A percentile compares a stretch with the other conserved stretches of the same genome.
These are phyloP conservation scores for Chiroxiphia lanceolata DNA, from an alignment of 2,797 vertebrate genomes.

Conservation along the genomic window DNA sequence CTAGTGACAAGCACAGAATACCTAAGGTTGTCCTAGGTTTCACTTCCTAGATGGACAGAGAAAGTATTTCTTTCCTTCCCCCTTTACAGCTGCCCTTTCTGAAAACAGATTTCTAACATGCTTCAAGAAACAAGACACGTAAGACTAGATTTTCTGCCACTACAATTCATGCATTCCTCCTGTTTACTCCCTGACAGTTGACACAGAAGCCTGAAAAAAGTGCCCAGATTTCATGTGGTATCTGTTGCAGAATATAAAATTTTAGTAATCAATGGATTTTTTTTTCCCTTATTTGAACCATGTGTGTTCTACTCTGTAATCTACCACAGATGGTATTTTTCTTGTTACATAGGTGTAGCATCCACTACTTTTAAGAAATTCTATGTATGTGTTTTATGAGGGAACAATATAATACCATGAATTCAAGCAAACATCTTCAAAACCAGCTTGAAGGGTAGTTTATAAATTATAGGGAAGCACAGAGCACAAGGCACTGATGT, in stretches of 20 bases:
- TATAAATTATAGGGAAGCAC: neutral
- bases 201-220: neutral
- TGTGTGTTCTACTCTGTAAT: conserved; percentile 3
- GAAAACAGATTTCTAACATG: neutral
- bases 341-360: neutral
- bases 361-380: neutral
- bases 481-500: neutral
- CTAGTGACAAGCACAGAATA: neutral
- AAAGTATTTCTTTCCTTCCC: neutral
- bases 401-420: neutral
- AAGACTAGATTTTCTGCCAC: neutral
- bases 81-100: neutral
- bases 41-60: neutral
- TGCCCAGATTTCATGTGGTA: neutral
- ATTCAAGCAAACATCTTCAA: neutral
- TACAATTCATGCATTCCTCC: neutral
- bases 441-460: neutral
- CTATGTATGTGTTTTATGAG: neutral
- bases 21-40: neutral
- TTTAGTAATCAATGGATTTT: conserved; percentile 20
- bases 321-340: neutral
- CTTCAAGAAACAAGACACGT: neutral
- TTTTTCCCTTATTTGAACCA: conserved; percentile 42
- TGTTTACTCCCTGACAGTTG: conserved; percentile 1
- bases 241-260: conserved; percentile 10